These are phyloP conservation scores for Congeria kusceri DNA, from an alignment of 2,888 invertebrate genomes.

Conservation along the genomic window DNA sequence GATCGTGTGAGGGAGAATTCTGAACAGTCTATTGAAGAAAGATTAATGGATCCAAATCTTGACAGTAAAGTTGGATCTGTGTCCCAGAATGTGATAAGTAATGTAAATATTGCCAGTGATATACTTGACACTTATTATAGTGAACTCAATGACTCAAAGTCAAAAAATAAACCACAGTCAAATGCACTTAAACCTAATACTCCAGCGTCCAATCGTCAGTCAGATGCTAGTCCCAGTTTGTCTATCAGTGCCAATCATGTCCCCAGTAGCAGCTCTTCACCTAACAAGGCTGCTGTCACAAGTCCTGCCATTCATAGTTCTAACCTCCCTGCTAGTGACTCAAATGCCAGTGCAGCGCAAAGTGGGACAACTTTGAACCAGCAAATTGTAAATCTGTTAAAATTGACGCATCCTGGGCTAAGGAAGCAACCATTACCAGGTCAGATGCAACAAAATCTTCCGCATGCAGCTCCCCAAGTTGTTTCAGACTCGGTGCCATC, in stretches of 20 bases:
- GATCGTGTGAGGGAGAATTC: background rate
- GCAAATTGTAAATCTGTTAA: background rate
- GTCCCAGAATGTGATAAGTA: slow-evolving; percentile 52
- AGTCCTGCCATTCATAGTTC: background rate
- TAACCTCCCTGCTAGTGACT: too few species aligned
- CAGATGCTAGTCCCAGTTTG: background rate
- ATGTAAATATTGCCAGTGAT: slow-evolving; percentile 64
- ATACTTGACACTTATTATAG: slow-evolving; percentile 62
- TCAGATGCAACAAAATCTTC: background rate
- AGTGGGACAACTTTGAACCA: background rate
- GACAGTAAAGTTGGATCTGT: slow-evolving; percentile 40
- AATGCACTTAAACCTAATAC: background rate
- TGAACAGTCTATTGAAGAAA: slow-evolving; percentile 41
- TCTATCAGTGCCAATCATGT: background rate
- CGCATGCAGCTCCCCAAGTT: background rate
- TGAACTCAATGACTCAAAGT: slow-evolving; percentile 50
- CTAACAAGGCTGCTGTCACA: background rate
- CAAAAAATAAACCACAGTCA: background rate
- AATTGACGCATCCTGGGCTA: background rate
- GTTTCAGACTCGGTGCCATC: background rate
- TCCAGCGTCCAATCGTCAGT: background rate
- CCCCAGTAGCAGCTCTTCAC: background rate
- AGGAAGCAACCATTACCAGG: background rate
- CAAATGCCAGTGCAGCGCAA: too few species aligned
- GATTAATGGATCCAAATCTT: slow-evolving; percentile 40